Evolutionary conservation across 2,888 invertebrate species (phyloP).

Genomic region (Falcaria lacertinaria): DNA sequence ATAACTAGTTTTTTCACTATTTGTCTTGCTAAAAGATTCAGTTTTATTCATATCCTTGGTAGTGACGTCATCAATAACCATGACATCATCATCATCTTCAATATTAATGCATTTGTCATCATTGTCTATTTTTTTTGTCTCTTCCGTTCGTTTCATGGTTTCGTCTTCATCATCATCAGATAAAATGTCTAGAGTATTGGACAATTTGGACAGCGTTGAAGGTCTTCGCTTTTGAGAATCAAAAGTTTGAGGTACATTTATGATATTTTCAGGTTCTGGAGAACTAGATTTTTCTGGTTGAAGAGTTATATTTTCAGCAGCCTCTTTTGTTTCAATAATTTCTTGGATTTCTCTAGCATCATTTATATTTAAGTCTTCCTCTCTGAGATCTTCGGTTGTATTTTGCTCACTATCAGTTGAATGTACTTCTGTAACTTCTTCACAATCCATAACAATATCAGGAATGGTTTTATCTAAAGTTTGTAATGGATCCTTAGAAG

Average conservation of each 20-base stretch:
- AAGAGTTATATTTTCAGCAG: conserved; percentile 9
- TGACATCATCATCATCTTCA: conserved; percentile 68
- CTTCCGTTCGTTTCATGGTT: conserved; percentile 9
- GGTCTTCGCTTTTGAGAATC: conserved; percentile 15
- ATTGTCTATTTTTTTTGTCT: conserved; percentile 8
- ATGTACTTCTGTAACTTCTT: not conserved
- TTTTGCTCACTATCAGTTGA: not conserved
- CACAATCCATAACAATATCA: not conserved
- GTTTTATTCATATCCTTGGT: conserved; percentile 23
- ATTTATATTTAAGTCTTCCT: not conserved
- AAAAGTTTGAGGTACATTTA: conserved; percentile 5
- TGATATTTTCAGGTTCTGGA: conserved; percentile 1
- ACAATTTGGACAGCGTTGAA: conserved; percentile 44
- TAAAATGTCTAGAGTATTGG: conserved; percentile 61
- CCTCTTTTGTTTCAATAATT: not conserved
- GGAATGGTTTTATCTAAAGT: not conserved
- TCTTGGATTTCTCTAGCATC: conserved; percentile 14
- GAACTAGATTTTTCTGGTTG: conserved; percentile 3
- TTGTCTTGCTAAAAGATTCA: conserved; percentile 12
- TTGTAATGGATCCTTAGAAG: too few species aligned
- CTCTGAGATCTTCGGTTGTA: not conserved
- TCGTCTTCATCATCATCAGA: conserved; percentile 64
- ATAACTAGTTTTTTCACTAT: conserved; percentile 9
- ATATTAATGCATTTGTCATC: conserved; percentile 49
- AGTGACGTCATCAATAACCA: conserved; percentile 62